A percentile compares a stretch with the other conserved stretches of the same genome.
Conservation (phyloP, 2,797 vertebrate genomes). For the Arnoldichthys spilopterus region DNA sequence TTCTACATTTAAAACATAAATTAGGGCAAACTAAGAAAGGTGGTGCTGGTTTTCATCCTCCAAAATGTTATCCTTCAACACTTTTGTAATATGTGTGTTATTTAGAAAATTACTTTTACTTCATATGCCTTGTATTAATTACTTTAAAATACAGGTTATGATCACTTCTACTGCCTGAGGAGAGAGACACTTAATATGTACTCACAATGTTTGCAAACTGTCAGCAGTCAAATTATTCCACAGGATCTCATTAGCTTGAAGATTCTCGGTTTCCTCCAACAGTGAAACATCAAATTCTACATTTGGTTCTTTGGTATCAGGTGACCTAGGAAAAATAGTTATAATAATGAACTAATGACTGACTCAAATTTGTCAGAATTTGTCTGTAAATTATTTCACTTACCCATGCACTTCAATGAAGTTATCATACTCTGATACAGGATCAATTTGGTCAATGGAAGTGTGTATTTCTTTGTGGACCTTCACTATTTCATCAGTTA, state of each 20-base stretch:
- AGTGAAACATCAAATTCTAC: conserved; percentile 91
- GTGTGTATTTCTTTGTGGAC: conserved; percentile 93
- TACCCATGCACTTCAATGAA: conserved; percentile 94
- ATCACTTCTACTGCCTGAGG: too few relatives aligned
- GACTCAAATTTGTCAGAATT: too few relatives aligned
- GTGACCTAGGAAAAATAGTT: conserved; percentile 76
- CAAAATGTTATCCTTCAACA: too few relatives aligned
- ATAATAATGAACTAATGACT: not conserved
- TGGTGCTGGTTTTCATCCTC: too few relatives aligned
- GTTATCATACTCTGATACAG: conserved; percentile 88
- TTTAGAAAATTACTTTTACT: too few relatives aligned
- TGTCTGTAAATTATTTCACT: conserved; percentile 5
- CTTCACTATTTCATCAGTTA: conserved; percentile 92
- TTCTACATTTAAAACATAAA: too few relatives aligned
- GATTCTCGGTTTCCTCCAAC: conserved; percentile 91
- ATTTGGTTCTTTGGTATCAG: conserved; percentile 82
- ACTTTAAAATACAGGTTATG: too few relatives aligned
- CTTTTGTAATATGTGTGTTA: too few relatives aligned
- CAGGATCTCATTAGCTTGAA: conserved; percentile 93
- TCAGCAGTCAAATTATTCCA: conserved; percentile 98
- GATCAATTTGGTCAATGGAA: conserved; percentile 91
- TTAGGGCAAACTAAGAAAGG: too few relatives aligned
- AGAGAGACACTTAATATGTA: conserved; percentile 34
- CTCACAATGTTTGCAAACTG: conserved; percentile 91
- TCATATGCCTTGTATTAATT: too few relatives aligned